Percentiles rank a stretch among this genome's conserved stretches.
Evolutionary conservation across 2,113 vertebrate species (phyloP).

Genomic region (Ginglymostoma cirratum): DNA sequence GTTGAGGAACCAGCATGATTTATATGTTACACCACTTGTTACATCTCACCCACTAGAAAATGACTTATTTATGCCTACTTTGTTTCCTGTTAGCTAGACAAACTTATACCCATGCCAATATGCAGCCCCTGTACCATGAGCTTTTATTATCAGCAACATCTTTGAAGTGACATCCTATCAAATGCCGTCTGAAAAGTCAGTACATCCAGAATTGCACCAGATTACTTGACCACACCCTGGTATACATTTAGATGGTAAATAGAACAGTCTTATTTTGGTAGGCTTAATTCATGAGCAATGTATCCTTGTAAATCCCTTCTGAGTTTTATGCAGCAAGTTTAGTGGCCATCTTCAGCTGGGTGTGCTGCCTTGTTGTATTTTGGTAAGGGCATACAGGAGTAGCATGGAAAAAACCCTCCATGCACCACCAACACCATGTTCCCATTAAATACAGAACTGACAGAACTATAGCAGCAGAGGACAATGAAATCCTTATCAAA

Average conservation of each 20-base stretch:
- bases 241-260: not conserved
- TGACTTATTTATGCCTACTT: no score
- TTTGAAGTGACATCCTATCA: no score
- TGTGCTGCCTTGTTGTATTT: not conserved
- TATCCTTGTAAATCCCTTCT: not conserved
- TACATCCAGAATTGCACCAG: not conserved
- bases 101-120: no score
- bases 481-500: not conserved
- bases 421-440: not conserved
- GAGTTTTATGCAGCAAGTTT: not conserved
- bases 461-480: not conserved
- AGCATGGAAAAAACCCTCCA: not conserved
- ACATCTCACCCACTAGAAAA: no score
- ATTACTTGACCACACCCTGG: not conserved
- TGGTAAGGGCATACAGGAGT: not conserved
- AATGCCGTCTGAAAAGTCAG: no score
- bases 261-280: not conserved
- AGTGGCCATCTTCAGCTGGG: no score
- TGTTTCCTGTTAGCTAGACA: not conserved
- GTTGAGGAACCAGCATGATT: no score
- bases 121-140: no score
- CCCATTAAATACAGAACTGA: not conserved
- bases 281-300: not conserved
- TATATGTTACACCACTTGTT: no score
- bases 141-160: no score